phyloP scores from a whole-genome alignment of 2,113 vertebrate species.

The Narcine bancroftii region DNA sequence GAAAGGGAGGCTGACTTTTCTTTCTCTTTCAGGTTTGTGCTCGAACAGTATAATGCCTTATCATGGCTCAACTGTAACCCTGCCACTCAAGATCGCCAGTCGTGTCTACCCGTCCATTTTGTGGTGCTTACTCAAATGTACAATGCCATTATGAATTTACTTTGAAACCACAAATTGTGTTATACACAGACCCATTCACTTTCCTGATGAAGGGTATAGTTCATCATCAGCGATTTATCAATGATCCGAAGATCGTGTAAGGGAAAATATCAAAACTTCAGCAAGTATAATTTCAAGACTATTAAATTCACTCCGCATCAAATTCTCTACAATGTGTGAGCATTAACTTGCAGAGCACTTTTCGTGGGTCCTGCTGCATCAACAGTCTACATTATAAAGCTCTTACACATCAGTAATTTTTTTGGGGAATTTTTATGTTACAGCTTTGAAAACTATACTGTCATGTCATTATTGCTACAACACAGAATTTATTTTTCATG shows the following conservation, averaged over 20 bases:
- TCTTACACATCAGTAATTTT: slow-evolving; percentile 34
- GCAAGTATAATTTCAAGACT: slow-evolving; percentile 31
- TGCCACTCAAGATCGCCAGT: slow-evolving; percentile 92
- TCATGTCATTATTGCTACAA: slow-evolving; percentile 37
- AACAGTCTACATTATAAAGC: slow-evolving; percentile 19
- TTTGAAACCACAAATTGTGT: slow-evolving; percentile 59
- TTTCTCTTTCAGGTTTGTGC: slow-evolving; percentile 73
- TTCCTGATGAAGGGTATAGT: not conserved
- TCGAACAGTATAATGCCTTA: slow-evolving; percentile 85
- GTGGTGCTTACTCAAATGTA: slow-evolving; percentile 96
- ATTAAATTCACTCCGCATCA: slow-evolving; percentile 30
- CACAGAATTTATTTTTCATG: slow-evolving; percentile 38
- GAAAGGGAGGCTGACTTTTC: not conserved
- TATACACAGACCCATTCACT: slow-evolving; percentile 43
- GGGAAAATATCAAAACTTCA: slow-evolving; percentile 23
- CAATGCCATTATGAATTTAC: slow-evolving; percentile 94
- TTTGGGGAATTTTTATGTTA: slow-evolving; percentile 29
- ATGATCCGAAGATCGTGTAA: slow-evolving; percentile 26
- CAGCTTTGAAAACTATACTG: slow-evolving; percentile 35
- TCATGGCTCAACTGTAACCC: slow-evolving; percentile 91
- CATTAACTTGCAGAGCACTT: slow-evolving; percentile 21
- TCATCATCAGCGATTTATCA: slow-evolving; percentile 30
- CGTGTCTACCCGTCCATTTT: slow-evolving; percentile 95
- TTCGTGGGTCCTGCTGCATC: slow-evolving; percentile 19
- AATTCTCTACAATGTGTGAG: slow-evolving; percentile 25